These are phyloP conservation scores for Phodopus roborovskii DNA, from an alignment of 2,113 vertebrate species.

Conservation along the genomic window DNA sequence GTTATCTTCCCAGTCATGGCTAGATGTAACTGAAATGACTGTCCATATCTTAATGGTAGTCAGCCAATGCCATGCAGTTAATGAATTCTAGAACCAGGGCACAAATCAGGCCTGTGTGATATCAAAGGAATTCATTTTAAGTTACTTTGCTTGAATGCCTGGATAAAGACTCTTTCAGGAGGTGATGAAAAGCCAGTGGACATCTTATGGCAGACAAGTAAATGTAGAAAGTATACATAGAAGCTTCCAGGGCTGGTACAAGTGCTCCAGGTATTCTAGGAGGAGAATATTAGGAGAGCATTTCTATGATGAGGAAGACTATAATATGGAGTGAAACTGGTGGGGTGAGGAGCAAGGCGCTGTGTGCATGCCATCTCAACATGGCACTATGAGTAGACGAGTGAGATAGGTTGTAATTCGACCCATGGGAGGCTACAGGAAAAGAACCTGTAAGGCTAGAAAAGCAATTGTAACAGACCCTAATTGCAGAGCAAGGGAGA, in stretches of 20 bases:
- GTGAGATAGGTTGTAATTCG: not conserved
- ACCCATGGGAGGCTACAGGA: not conserved
- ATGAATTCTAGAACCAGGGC: not conserved
- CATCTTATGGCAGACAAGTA: not conserved
- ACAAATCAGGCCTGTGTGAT: not conserved
- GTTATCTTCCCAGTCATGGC: not conserved
- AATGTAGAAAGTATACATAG: not conserved
- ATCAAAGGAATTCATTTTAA: constrained; percentile 12
- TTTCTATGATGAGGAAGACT: not conserved
- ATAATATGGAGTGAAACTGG: not conserved
- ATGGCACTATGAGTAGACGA: not conserved
- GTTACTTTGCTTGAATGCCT: not conserved
- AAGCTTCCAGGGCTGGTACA: too few species aligned
- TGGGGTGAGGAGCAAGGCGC: not conserved
- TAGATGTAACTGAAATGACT: not conserved
- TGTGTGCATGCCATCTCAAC: not conserved
- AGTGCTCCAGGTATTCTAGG: not conserved
- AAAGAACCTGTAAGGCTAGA: not conserved
- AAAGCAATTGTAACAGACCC: not conserved
- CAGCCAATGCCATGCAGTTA: not conserved
- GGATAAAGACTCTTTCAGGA: not conserved
- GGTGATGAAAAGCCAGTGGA: not conserved
- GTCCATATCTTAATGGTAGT: not conserved
- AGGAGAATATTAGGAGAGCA: not conserved
- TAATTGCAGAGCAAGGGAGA: not conserved